Evolutionary conservation across 2,797 vertebrate genomes (phyloP).

Genomic region (Chloroceryle amazona): DNA sequence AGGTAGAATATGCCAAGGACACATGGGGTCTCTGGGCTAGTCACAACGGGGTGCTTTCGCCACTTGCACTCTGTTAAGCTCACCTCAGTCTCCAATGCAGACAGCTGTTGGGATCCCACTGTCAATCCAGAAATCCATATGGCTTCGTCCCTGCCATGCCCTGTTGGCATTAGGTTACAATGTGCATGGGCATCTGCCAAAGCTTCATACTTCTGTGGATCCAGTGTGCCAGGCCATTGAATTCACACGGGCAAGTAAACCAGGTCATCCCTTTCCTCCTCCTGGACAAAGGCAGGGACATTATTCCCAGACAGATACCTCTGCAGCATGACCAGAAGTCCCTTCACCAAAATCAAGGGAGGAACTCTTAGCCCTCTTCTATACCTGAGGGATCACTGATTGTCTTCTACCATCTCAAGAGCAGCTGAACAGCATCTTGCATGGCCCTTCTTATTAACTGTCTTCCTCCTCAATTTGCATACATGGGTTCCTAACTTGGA

Average conservation of each 20-base stretch:
- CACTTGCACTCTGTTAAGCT: too few species aligned
- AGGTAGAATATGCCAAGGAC: too few species aligned
- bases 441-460: neutral
- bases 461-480: neutral
- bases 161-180: too few species aligned
- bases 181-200: neutral
- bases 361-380: neutral
- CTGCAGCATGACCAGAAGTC: neutral
- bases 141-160: too few species aligned
- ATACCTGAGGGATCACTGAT: neutral
- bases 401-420: neutral
- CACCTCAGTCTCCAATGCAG: too few species aligned
- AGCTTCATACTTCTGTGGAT: neutral
- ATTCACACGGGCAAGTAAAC: neutral
- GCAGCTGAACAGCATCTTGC: neutral
- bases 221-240: neutral
- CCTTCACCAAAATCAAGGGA: neutral
- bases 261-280: neutral
- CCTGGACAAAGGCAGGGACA: too few species aligned
- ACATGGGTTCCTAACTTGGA: accelerated
- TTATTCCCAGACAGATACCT: neutral
- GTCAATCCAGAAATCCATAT: too few species aligned
- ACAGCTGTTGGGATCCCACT: too few species aligned
- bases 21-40: too few species aligned
- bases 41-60: too few species aligned